A percentile compares a stretch with the other conserved stretches of the same genome.
Conservation (phyloP, 2,797 vertebrate genomes). For the Holocentrus rufus region DNA sequence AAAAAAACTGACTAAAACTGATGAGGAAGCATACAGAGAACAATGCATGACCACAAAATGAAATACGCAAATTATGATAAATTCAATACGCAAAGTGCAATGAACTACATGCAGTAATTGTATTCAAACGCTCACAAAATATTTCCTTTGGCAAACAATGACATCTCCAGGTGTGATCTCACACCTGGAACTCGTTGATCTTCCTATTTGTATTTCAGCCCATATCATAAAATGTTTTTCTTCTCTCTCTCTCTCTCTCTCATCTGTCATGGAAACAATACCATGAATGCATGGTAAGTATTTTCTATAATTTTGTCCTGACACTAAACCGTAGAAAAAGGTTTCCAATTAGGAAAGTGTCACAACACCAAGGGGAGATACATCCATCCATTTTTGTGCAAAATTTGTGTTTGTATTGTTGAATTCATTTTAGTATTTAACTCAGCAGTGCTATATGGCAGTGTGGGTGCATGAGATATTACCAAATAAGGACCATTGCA, state of each 20-base stretch:
- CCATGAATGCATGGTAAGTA: slow-evolving; percentile 63
- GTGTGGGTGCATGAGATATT: no score
- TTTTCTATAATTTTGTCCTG: slow-evolving; percentile 17
- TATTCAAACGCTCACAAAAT: background rate
- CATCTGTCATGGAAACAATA: slow-evolving; percentile 22
- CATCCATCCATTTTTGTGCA: background rate
- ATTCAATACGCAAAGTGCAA: slow-evolving; percentile 1
- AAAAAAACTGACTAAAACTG: slow-evolving; percentile 38
- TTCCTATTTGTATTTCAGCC: slow-evolving; percentile 23
- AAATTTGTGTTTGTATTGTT: background rate
- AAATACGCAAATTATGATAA: slow-evolving; percentile 18
- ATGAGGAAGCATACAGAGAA: slow-evolving; percentile 30
- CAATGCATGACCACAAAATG: slow-evolving; percentile 21
- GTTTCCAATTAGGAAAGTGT: background rate
- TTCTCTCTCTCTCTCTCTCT: slow-evolving; percentile 7
- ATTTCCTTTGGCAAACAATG: background rate
- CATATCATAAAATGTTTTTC: slow-evolving; percentile 6
- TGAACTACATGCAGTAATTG: slow-evolving; percentile 16
- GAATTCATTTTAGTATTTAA: background rate
- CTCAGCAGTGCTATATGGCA: no score
- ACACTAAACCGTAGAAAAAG: background rate
- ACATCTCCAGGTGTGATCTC: background rate
- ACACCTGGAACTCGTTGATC: slow-evolving; percentile 2
- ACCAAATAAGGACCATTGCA: no score
- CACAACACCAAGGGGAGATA: background rate